Percentiles rank a stretch among this genome's conserved stretches.
Evolutionary conservation across 2,797 vertebrate species (phyloP).

Genomic region (Coccyzus lansbergi): DNA sequence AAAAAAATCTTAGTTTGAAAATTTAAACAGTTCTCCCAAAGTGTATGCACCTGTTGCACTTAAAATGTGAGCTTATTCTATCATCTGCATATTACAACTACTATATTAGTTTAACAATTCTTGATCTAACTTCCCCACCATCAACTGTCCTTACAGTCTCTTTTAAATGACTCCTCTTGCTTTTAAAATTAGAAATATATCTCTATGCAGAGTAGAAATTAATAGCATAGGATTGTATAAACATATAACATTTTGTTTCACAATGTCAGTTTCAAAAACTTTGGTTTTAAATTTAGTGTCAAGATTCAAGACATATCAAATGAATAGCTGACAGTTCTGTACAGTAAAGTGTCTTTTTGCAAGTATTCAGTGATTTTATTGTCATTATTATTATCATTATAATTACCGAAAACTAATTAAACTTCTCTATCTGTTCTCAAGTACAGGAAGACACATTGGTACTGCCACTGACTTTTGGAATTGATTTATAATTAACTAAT

Average conservation of each 20-base stretch:
- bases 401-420: not conserved
- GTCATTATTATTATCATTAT: not conserved
- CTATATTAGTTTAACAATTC: not conserved
- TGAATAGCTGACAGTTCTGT: not conserved
- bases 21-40: not conserved
- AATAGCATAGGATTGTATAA: not conserved
- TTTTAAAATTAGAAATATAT: conserved; percentile 1
- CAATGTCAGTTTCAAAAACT: not conserved
- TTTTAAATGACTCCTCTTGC: not conserved
- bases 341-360: not conserved
- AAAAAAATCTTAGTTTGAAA: not conserved
- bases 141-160: not conserved
- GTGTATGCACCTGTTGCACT: not conserved
- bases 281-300: not conserved
- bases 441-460: not conserved
- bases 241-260: not conserved
- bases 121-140: not conserved
- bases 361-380: not conserved
- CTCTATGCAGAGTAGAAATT: not conserved
- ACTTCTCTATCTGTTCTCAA: not conserved
- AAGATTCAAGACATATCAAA: not conserved
- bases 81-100: not conserved
- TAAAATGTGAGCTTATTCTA: not conserved
- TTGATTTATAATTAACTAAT: not conserved
- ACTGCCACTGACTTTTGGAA: not conserved